A percentile compares a stretch with the other conserved stretches of the same genome.
These are phyloP conservation scores for Tyria jacobaeae DNA, from an alignment of 2,888 invertebrate genomes.

Conservation along the genomic window DNA sequence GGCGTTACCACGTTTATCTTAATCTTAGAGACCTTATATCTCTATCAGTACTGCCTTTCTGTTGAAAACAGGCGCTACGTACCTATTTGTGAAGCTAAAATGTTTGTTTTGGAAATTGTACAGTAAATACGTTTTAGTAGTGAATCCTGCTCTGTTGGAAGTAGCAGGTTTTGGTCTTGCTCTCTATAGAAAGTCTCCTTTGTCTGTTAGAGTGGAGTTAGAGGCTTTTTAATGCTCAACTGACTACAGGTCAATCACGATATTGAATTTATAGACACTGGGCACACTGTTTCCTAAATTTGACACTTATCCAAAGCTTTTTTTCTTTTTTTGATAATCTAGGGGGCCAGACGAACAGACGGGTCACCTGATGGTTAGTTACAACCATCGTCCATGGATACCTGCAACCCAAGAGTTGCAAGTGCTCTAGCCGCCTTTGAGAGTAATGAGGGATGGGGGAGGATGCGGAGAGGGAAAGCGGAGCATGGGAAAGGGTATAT, in stretches of 20 bases:
- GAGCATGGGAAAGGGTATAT: too few species aligned
- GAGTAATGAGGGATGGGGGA: too few species aligned
- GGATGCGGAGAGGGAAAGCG: too few species aligned
- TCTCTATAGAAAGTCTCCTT: background rate
- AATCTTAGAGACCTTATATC: conserved; percentile 69
- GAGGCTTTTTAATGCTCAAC: background rate
- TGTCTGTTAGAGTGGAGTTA: background rate
- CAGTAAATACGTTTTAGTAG: conserved; percentile 1
- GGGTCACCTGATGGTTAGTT: too few species aligned
- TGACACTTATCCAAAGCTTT: too few species aligned
- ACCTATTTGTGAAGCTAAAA: background rate
- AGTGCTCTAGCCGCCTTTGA: too few species aligned
- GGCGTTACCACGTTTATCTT: conserved; percentile 73
- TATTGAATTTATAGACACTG: background rate
- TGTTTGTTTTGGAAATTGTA: conserved; percentile 22
- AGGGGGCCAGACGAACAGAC: too few species aligned
- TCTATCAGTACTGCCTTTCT: conserved; percentile 55
- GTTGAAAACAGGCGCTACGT: conserved; percentile 10
- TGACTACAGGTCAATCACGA: background rate
- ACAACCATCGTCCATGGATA: too few species aligned
- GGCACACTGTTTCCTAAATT: too few species aligned
- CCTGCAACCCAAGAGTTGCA: too few species aligned
- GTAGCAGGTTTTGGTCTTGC: background rate
- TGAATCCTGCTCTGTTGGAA: background rate
- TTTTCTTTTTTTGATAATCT: too few species aligned